Conservation (phyloP, 2,888 invertebrate species). For the Drosophila aldrichi region DNA sequence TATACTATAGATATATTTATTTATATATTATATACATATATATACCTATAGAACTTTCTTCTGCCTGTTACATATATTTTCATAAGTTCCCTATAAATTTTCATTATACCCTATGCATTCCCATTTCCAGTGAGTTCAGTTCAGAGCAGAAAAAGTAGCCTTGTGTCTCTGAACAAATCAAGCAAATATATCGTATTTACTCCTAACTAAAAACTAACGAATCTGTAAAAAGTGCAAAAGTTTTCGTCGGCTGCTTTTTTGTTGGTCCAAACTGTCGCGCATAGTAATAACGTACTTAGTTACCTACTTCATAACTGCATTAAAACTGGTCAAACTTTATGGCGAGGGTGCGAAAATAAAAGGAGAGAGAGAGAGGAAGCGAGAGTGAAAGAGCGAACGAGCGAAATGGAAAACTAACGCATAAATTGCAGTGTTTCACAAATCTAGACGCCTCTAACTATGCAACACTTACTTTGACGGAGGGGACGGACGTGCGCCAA, state of each 20-base stretch:
- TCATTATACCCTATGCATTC: not conserved
- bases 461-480: constrained; percentile 75
- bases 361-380: constrained; percentile 7
- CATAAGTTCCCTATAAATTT: too few species aligned
- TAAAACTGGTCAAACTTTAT: constrained; percentile 63
- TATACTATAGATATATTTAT: too few species aligned
- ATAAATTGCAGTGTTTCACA: constrained; percentile 49
- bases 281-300: constrained; percentile 36
- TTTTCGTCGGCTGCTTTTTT: constrained; percentile 22
- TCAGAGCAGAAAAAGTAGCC: not conserved
- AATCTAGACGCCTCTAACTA: constrained; percentile 55
- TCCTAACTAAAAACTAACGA: constrained; percentile 14
- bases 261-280: constrained; percentile 21
- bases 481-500: constrained; percentile 30
- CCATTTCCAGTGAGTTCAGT: not conserved
- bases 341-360: not conserved
- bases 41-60: too few species aligned
- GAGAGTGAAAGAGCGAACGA: not conserved
- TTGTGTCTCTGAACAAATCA: constrained; percentile 10
- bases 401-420: constrained; percentile 1
- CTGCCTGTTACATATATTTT: not conserved
- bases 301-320: constrained; percentile 68
- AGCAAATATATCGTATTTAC: constrained; percentile 1
- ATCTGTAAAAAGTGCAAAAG: constrained; percentile 25
- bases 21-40: too few species aligned